Conservation (phyloP, 2,888 invertebrate genomes). For the Microctonus hyperodae region DNA sequence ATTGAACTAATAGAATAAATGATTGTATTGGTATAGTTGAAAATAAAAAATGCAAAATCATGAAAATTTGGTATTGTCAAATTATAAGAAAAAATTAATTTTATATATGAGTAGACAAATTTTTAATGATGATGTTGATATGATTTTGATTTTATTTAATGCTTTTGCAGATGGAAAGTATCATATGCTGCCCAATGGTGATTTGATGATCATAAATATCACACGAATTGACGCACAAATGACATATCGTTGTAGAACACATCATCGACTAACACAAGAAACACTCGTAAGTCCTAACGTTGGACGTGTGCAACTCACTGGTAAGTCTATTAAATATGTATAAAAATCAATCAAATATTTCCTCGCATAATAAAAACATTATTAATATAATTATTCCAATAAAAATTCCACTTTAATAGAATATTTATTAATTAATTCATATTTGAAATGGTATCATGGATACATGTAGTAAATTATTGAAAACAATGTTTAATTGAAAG, state of each 20-base stretch:
- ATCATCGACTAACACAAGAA: constrained; percentile 69
- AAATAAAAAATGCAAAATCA: no score
- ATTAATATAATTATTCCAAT: no score
- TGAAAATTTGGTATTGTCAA: no score
- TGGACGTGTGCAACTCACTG: constrained; percentile 68
- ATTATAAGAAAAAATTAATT: no score
- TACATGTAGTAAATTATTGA: not conserved
- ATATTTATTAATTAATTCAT: not conserved
- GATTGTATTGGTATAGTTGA: no score
- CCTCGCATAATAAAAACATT: constrained; percentile 1
- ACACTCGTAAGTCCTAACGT: constrained; percentile 68
- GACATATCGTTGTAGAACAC: constrained; percentile 69
- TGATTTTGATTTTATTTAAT: not conserved
- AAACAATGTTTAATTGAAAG: constrained; percentile 15
- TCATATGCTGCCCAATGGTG: constrained; percentile 67
- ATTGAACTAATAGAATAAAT: no score
- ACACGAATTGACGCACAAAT: constrained; percentile 67
- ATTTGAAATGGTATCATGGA: not conserved
- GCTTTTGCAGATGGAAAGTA: constrained; percentile 65
- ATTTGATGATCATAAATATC: constrained; percentile 69
- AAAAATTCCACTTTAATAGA: not conserved
- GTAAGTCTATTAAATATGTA: constrained; percentile 55
- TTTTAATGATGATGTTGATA: no score
- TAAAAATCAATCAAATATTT: not conserved
- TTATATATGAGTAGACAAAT: constrained; percentile 1